Percentiles rank a stretch among this genome's conserved stretches.
These are phyloP conservation scores for Prosopocoilus inquinatus DNA, from an alignment of 2,888 invertebrate genomes.

Conservation along the genomic window DNA sequence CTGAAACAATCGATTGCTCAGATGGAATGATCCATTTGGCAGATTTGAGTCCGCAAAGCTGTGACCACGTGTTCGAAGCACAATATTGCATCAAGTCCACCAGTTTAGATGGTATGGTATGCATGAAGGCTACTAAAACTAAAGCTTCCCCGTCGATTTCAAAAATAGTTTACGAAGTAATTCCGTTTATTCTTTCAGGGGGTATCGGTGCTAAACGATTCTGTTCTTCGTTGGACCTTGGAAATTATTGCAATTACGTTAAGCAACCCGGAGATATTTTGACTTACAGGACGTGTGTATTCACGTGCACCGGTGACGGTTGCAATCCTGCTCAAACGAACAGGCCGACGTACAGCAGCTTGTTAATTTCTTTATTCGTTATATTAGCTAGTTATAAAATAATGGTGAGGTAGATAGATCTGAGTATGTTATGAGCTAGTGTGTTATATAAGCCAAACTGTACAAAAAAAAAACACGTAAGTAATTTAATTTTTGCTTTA, in stretches of 20 bases:
- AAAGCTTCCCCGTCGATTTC: background rate
- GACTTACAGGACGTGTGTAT: slow-evolving; percentile 80
- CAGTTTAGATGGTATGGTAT: slow-evolving; percentile 51
- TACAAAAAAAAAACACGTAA: no score
- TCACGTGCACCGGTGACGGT: slow-evolving; percentile 78
- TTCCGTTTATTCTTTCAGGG: slow-evolving; percentile 56
- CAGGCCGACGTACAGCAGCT: background rate
- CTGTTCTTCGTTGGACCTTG: slow-evolving; percentile 82
- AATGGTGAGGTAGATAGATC: no score
- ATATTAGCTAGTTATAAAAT: no score
- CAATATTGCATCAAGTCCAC: slow-evolving; percentile 82
- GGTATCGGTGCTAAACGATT: slow-evolving; percentile 85
- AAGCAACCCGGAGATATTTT: slow-evolving; percentile 80
- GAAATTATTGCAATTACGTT: slow-evolving; percentile 88
- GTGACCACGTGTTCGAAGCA: slow-evolving; percentile 75
- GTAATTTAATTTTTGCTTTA: no score
- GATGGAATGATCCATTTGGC: slow-evolving; percentile 62
- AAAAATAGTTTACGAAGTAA: background rate
- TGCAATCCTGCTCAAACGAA: slow-evolving; percentile 62
- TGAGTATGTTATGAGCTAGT: no score
- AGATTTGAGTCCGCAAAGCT: slow-evolving; percentile 59
- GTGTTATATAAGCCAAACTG: no score
- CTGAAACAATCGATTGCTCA: slow-evolving; percentile 65
- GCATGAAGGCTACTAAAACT: background rate
- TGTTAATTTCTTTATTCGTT: no score